phyloP scores from a whole-genome alignment of 1,140 invertebrate genomes.

The Maconellicoccus hirsutus region DNA sequence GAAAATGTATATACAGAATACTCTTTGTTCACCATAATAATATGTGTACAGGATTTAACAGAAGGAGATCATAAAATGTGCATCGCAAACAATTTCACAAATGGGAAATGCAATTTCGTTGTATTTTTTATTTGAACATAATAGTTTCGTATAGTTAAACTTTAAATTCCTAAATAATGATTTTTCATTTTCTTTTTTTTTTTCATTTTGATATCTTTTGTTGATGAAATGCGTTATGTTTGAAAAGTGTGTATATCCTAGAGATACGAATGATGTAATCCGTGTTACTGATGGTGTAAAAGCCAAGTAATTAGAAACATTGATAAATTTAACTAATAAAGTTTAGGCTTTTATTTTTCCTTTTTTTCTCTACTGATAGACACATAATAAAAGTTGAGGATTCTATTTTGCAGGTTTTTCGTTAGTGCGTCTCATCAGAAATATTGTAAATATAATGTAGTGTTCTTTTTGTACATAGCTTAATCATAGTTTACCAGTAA shows the following conservation, averaged over 20 bases:
- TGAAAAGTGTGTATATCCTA: not conserved
- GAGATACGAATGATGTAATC: not conserved
- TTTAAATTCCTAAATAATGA: not conserved
- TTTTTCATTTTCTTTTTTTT: not conserved
- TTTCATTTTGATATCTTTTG: not conserved
- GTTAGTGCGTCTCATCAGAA: not conserved
- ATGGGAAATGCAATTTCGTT: not conserved
- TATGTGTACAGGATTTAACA: constrained; percentile 13
- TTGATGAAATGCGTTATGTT: not conserved
- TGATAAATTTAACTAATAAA: not conserved
- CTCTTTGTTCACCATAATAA: constrained; percentile 20
- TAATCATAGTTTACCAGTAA: not conserved
- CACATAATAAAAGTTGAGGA: not conserved
- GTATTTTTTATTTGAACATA: not conserved
- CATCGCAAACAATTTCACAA: not conserved
- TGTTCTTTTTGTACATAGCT: constrained; percentile 11
- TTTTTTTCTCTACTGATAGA: not conserved
- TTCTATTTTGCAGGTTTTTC: constrained; percentile 4
- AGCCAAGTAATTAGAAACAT: not conserved
- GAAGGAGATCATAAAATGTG: not conserved
- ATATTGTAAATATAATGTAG: constrained; percentile 18
- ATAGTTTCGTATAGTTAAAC: not conserved
- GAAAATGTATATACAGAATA: constrained; percentile 19
- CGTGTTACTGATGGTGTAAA: not conserved
- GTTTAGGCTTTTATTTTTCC: not conserved